phyloP scores from a whole-genome alignment of 2,797 vertebrate genomes.

The Sus cebifrons region DNA sequence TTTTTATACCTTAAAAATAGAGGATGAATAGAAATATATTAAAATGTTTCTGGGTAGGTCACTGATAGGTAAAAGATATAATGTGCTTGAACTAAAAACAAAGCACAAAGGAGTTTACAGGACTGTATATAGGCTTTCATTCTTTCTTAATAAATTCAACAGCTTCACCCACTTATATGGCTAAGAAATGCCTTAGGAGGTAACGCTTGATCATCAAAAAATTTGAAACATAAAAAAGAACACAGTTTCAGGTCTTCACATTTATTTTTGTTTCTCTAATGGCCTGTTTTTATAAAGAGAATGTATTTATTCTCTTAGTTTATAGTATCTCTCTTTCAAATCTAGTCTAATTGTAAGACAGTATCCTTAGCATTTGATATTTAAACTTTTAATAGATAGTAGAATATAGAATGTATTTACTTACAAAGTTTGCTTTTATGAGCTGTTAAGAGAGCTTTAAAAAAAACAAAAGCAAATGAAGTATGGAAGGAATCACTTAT shows the following conservation, averaged over 20 bases:
- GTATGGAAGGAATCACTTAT: not conserved
- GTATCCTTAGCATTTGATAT: not conserved
- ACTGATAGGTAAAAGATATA: too few relatives aligned
- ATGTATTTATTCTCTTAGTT: not conserved
- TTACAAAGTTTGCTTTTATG: not conserved
- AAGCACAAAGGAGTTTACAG: not conserved
- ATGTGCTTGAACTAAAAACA: not conserved
- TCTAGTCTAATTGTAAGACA: not conserved
- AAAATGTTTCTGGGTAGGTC: not conserved
- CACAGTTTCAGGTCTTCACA: not conserved
- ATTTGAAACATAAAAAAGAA: not conserved
- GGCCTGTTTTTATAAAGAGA: not conserved
- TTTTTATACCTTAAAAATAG: not conserved
- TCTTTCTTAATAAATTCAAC: not conserved
- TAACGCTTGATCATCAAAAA: not conserved
- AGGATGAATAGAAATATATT: not conserved
- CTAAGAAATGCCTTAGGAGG: not conserved
- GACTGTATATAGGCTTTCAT: not conserved
- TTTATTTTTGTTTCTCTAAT: not conserved
- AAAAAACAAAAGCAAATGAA: not conserved
- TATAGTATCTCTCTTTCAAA: not conserved
- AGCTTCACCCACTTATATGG: not conserved
- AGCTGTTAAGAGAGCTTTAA: not conserved
- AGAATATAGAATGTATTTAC: not conserved
- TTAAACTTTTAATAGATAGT: not conserved